Evolutionary conservation across 2,113 vertebrate species (phyloP).

Genomic region (Pelecanus crispus): DNA sequence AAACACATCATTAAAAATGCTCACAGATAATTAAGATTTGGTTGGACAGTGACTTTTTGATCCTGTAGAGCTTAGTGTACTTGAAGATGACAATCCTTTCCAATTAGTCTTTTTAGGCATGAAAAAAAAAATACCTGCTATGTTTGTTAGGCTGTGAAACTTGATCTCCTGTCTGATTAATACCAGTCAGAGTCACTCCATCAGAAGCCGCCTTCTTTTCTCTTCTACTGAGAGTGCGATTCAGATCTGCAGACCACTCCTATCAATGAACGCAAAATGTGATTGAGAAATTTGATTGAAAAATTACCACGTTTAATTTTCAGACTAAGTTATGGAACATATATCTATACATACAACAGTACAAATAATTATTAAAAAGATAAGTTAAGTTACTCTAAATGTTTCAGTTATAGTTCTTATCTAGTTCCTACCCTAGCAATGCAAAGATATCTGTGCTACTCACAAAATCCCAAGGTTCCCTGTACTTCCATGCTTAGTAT

Average conservation of each 20-base stretch:
- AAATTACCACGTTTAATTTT: not conserved
- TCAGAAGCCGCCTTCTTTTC: conserved; percentile 91
- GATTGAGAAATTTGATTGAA: not conserved
- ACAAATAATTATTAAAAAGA: not conserved
- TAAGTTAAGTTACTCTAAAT: not conserved
- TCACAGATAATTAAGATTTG: not conserved
- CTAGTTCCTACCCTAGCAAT: not conserved
- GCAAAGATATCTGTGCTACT: not conserved
- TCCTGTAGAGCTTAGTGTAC: not conserved
- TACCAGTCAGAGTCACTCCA: conserved; percentile 89
- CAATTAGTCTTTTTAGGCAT: not conserved
- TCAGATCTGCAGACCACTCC: conserved; percentile 95
- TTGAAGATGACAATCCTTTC: not conserved
- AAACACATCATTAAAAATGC: not conserved
- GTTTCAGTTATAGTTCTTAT: not conserved
- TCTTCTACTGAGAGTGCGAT: conserved; percentile 88
- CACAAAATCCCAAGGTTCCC: not conserved
- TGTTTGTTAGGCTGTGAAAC: conserved; percentile 75
- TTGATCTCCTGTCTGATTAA: conserved; percentile 89
- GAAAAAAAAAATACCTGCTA: conserved; percentile 71
- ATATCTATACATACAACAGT: not conserved
- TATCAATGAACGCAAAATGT: not conserved
- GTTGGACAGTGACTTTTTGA: not conserved
- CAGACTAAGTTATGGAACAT: not conserved
- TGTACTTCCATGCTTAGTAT: not conserved